These are phyloP conservation scores for Pinna nobilis DNA, from an alignment of 1,140 invertebrate species.

Conservation along the genomic window DNA sequence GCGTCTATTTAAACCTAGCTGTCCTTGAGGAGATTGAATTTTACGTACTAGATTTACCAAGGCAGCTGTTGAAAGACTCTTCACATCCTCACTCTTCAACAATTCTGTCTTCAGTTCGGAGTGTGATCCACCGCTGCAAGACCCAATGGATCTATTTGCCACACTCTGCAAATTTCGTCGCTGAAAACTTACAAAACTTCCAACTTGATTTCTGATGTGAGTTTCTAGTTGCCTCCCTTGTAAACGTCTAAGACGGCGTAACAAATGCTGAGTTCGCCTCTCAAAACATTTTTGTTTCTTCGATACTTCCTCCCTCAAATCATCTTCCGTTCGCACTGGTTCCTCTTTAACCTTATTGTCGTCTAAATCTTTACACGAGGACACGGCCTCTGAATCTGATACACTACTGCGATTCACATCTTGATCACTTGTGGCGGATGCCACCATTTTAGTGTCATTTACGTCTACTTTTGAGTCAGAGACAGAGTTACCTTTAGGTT, in stretches of 20 bases:
- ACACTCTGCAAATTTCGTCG: slow-evolving; percentile 75
- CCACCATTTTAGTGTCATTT: slow-evolving; percentile 42
- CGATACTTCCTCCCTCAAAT: slow-evolving; percentile 41
- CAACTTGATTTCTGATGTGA: slow-evolving; percentile 85
- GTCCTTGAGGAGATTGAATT: slow-evolving; percentile 74
- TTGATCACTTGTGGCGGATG: slow-evolving; percentile 22
- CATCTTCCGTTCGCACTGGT: slow-evolving; percentile 2
- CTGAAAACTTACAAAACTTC: slow-evolving; percentile 83
- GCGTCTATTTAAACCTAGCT: slow-evolving; percentile 36
- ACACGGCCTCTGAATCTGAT: no score
- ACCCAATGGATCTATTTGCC: slow-evolving; percentile 50
- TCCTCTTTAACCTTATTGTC: slow-evolving; percentile 1
- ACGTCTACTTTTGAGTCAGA: not conserved
- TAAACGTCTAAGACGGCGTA: slow-evolving; percentile 84
- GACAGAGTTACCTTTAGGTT: not conserved
- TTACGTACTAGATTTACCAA: slow-evolving; percentile 78
- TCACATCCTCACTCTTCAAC: slow-evolving; percentile 74
- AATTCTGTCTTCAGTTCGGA: slow-evolving; percentile 70
- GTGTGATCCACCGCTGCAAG: not conserved
- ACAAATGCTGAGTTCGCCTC: slow-evolving; percentile 81
- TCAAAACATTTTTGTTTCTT: slow-evolving; percentile 80
- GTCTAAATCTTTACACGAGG: no score
- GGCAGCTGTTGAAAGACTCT: slow-evolving; percentile 76
- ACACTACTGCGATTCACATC: not conserved
- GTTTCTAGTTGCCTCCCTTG: slow-evolving; percentile 84